These are phyloP conservation scores for Hydrozoanthus tunicans DNA, from an alignment of 64 coral and sea anemone genomes.

Conservation along the genomic window DNA sequence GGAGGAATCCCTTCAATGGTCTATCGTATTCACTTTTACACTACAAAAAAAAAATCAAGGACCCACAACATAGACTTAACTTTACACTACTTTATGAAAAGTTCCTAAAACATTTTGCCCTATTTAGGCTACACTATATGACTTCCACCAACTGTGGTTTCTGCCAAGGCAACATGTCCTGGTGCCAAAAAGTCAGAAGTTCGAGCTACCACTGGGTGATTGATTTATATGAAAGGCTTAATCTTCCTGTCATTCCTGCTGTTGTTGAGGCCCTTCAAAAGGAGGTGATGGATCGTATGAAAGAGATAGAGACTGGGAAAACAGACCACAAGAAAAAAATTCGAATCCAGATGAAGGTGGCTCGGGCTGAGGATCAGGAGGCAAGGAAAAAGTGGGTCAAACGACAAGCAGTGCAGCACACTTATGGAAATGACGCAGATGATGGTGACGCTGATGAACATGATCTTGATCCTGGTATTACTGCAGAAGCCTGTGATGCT, in stretches of 20 bases:
- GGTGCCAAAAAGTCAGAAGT: constrained; percentile 52
- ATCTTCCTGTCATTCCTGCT: neutral
- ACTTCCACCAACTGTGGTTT: constrained; percentile 46
- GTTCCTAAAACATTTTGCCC: neutral
- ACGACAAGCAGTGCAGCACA: neutral
- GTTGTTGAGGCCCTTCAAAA: constrained; percentile 5
- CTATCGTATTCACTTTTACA: neutral
- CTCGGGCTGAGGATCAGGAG: constrained; percentile 10
- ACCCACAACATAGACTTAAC: neutral
- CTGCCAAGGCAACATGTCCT: constrained; percentile 50
- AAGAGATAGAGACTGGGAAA: constrained; percentile 1
- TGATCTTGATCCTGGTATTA: neutral
- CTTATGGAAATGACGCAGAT: neutral
- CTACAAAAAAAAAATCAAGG: neutral
- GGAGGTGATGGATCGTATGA: neutral
- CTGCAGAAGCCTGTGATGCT: constrained; percentile 15
- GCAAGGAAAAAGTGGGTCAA: neutral
- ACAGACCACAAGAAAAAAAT: constrained; percentile 13
- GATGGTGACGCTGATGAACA: neutral
- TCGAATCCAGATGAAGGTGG: constrained; percentile 14
- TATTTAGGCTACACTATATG: constrained; percentile 25
- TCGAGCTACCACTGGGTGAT: constrained; percentile 48
- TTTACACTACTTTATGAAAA: neutral
- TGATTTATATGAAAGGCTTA: constrained; percentile 44
- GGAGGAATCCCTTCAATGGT: neutral